phyloP scores from a whole-genome alignment of 2,113 vertebrate species.

The Bambusicola thoracicus region DNA sequence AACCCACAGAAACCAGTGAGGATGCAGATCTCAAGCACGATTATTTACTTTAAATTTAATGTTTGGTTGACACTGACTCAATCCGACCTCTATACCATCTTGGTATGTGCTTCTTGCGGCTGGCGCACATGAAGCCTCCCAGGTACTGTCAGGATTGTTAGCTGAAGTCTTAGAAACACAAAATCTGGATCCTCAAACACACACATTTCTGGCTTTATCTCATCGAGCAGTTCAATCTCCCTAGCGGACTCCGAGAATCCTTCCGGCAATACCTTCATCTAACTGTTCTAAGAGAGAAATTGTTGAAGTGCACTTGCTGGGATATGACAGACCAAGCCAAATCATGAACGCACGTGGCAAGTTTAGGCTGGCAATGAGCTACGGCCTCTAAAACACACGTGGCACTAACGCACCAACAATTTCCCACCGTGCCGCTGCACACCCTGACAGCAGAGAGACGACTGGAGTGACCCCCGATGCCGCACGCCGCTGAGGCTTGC shows the following conservation, averaged over 20 bases:
- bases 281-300: not conserved
- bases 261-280: not conserved
- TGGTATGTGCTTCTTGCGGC: not conserved
- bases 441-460: not conserved
- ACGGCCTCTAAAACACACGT: not conserved
- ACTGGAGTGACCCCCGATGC: not conserved
- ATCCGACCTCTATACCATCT: not conserved
- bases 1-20: rapidly evolving
- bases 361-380: not conserved
- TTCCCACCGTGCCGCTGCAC: not conserved
- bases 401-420: not conserved
- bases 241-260: not conserved
- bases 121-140: not conserved
- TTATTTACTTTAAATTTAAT: not conserved
- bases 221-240: not conserved
- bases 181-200: not conserved
- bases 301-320: not conserved
- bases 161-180: not conserved
- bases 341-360: not conserved
- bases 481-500: not conserved
- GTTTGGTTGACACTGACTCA: not conserved
- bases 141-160: not conserved
- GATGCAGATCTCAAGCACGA: rapidly evolving
- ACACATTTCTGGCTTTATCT: not conserved
- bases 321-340: not conserved